Evolutionary conservation across 1,140 invertebrate species (phyloP).

Genomic region (Conus ventricosus): DNA sequence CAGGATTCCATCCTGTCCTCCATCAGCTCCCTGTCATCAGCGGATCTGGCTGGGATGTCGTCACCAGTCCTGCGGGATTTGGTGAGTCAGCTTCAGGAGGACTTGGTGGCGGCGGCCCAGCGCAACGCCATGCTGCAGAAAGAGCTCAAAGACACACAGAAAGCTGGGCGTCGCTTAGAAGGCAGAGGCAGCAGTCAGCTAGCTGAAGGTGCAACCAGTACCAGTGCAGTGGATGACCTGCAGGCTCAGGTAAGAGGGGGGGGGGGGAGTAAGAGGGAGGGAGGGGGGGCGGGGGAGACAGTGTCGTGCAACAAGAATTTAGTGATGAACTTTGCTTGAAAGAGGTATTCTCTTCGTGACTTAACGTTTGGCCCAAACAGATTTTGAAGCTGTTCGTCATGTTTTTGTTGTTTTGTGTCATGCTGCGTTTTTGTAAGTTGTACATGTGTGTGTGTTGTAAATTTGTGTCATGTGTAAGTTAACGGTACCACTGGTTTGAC

Average conservation of each 20-base stretch:
- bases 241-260: constrained; percentile 13
- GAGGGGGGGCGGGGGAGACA: not conserved
- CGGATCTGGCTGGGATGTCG: constrained; percentile 22
- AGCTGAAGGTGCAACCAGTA: no score
- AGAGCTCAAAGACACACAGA: constrained; percentile 27
- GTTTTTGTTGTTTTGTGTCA: no score
- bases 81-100: constrained; percentile 52
- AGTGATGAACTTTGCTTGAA: no score
- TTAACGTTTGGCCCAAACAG: no score
- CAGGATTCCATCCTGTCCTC: not conserved
- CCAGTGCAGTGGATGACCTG: not conserved
- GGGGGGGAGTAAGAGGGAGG: not conserved
- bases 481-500: no score
- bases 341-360: no score
- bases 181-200: not conserved
- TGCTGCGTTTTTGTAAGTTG: no score
- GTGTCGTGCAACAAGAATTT: no score
- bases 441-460: no score
- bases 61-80: constrained; percentile 29
- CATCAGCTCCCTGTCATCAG: not conserved
- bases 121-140: constrained; percentile 37
- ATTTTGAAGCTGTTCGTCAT: no score
- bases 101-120: constrained; percentile 45
- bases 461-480: no score
- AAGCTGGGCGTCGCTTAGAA: not conserved